These are phyloP conservation scores for Aurelia aurita DNA, from an alignment of 30 jellyfish, hydroid and myxozoan species.

Conservation along the genomic window DNA sequence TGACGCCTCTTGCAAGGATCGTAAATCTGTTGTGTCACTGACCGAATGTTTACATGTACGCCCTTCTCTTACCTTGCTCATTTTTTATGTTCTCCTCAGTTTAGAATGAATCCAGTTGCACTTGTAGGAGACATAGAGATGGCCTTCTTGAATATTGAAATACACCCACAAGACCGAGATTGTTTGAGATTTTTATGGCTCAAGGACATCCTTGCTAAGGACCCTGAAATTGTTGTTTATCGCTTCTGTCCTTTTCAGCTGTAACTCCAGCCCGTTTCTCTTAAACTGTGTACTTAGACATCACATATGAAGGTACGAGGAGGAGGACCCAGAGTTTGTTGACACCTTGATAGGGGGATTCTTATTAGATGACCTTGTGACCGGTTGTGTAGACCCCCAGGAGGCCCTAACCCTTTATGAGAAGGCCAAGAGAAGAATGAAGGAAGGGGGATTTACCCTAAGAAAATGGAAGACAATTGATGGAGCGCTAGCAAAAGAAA, in stretches of 20 bases:
- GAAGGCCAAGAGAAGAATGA: conserved; percentile 65
- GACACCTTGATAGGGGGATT: conserved; percentile 1
- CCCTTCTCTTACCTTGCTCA: conserved; percentile 25
- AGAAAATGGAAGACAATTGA: conserved; percentile 59
- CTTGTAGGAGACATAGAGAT: conserved; percentile 46
- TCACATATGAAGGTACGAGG: conserved; percentile 15
- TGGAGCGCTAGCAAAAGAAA: conserved; percentile 35
- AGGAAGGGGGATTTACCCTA: conserved; percentile 56
- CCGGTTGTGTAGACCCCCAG: conserved; percentile 3
- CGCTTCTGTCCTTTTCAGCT: conserved; percentile 14
- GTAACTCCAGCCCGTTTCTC: conserved; percentile 14
- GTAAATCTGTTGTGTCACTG: conserved; percentile 29
- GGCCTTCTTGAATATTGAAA: too few species aligned
- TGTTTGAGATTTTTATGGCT: too few species aligned
- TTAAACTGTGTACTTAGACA: conserved; percentile 26
- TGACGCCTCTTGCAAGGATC: conserved; percentile 40
- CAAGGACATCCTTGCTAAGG: conserved; percentile 4
- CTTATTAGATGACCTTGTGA: conserved; percentile 42
- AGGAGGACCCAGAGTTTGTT: conserved; percentile 34
- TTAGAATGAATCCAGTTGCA: conserved; percentile 13
- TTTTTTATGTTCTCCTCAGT: conserved; percentile 47
- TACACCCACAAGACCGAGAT: too few species aligned
- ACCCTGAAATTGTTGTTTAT: conserved; percentile 19
- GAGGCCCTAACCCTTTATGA: conserved; percentile 31
- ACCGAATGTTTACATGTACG: conserved; percentile 55